Conservation (phyloP, 2,113 vertebrate species). For the Corapipo altera region DNA sequence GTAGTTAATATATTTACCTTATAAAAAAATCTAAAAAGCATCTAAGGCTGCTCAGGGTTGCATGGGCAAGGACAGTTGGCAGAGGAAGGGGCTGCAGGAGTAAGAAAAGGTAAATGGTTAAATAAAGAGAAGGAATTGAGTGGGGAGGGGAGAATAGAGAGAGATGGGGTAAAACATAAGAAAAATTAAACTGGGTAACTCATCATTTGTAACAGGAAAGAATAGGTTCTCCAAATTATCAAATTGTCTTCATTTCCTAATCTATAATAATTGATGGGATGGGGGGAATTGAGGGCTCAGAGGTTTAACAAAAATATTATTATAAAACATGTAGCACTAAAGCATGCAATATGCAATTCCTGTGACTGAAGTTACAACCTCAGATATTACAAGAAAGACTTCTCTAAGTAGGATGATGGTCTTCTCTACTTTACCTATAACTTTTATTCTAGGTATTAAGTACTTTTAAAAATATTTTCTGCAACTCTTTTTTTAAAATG, state of each 20-base stretch:
- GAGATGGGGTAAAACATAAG: rapidly evolving
- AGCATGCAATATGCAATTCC: background rate
- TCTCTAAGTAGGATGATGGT: background rate
- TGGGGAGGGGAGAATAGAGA: rapidly evolving
- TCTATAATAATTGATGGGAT: background rate
- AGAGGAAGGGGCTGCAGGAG: background rate
- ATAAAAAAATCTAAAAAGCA: background rate
- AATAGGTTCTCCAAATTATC: background rate
- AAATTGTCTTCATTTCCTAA: background rate
- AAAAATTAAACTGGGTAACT: background rate
- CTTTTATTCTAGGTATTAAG: background rate
- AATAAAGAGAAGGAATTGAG: background rate
- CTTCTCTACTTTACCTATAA: background rate
- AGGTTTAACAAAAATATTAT: background rate
- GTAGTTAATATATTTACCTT: background rate
- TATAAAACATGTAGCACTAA: background rate
- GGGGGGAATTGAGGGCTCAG: background rate
- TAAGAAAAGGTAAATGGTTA: background rate
- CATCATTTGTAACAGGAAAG: background rate
- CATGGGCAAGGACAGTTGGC: background rate
- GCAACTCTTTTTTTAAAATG: background rate
- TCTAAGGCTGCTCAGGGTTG: background rate
- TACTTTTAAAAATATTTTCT: background rate
- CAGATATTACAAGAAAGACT: background rate
- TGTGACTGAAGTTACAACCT: background rate